These are phyloP conservation scores for Syngnathus scovelli DNA, from an alignment of 2,113 vertebrate genomes.

Conservation along the genomic window DNA sequence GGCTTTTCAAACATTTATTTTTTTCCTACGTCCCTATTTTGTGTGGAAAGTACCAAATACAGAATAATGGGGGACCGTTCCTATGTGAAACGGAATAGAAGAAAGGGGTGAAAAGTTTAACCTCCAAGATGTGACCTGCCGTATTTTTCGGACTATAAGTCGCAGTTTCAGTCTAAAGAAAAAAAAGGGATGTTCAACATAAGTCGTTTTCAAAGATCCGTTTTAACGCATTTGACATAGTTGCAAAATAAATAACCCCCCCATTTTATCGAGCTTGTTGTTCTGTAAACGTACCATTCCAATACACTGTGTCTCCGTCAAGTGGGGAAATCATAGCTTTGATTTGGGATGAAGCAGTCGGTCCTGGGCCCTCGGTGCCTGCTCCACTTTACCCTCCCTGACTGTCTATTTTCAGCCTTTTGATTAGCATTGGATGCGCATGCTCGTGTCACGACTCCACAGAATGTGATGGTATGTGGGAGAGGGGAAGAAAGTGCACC, in stretches of 20 bases:
- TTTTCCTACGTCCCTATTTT: too few species aligned
- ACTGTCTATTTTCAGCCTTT: constrained; percentile 44
- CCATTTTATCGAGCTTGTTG: neutral
- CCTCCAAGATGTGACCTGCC: too few species aligned
- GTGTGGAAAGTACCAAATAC: too few species aligned
- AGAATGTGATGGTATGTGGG: neutral
- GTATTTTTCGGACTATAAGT: too few species aligned
- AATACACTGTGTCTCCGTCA: neutral
- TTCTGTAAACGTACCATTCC: neutral
- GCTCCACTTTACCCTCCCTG: constrained; percentile 53
- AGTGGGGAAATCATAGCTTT: constrained; percentile 31
- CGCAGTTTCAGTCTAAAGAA: too few species aligned
- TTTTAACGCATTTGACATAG: neutral
- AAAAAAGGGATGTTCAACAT: too few species aligned
- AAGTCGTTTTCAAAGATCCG: too few species aligned
- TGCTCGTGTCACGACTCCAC: neutral
- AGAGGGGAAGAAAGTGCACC: neutral
- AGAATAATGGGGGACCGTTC: too few species aligned
- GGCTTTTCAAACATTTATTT: too few species aligned
- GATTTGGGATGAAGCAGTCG: constrained; percentile 39
- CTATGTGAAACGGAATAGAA: too few species aligned
- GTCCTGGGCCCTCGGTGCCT: constrained; percentile 41
- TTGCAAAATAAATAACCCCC: neutral
- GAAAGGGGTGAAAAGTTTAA: too few species aligned
- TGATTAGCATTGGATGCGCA: constrained; percentile 33